A percentile compares a stretch with the other conserved stretches of the same genome.
Evolutionary conservation across 2,888 invertebrate genomes (phyloP).

Genomic region (Horisme vitalbata): DNA sequence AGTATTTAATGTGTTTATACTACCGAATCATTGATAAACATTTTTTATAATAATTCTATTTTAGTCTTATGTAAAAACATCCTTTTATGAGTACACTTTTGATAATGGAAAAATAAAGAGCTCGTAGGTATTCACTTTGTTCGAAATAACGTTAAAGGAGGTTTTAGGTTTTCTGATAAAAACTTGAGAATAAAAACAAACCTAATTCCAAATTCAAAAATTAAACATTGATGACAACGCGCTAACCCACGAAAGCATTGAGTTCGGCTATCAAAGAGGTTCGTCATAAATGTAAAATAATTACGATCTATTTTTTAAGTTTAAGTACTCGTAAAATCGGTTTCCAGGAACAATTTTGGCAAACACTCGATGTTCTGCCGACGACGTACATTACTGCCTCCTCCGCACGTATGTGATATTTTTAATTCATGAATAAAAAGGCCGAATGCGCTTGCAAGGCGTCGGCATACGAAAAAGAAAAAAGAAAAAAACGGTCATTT

Average conservation of each 20-base stretch:
- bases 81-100: no score
- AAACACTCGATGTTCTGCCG: constrained; percentile 34
- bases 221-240: constrained; percentile 4
- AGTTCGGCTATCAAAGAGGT: constrained; percentile 14
- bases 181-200: no score
- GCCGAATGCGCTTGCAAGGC: constrained; percentile 50
- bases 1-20: constrained; percentile 21
- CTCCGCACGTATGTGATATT: constrained; percentile 56
- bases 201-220: constrained; percentile 12
- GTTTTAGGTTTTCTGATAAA: no score
- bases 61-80: constrained; percentile 14
- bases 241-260: constrained; percentile 1
- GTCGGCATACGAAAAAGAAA: no score
- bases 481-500: constrained; percentile 50
- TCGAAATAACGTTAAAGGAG: no score
- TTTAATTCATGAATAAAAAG: constrained; percentile 70
- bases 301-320: constrained; percentile 38
- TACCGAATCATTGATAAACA: constrained; percentile 27
- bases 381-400: constrained; percentile 27
- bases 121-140: no score
- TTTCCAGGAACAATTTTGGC: constrained; percentile 50
- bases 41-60: constrained; percentile 18
- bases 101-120: no score
- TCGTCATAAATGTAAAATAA: constrained; percentile 19
- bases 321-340: constrained; percentile 38